phyloP scores from a whole-genome alignment of 2,888 invertebrate species.

The Drosophila buzzatii region DNA sequence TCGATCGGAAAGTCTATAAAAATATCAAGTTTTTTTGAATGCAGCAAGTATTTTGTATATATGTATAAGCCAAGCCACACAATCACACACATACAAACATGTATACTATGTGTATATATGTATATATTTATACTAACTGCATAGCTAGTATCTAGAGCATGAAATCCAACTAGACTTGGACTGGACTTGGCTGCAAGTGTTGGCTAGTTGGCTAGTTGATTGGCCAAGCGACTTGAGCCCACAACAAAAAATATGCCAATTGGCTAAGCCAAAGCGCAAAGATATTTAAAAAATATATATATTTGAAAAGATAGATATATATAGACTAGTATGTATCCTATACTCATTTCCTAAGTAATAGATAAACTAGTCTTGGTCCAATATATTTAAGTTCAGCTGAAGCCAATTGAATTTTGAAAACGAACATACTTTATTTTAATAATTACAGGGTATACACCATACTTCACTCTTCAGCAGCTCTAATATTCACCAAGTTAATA shows the following conservation, averaged over 20 bases:
- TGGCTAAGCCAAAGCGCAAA: constrained; percentile 45
- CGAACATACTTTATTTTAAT: too few species aligned
- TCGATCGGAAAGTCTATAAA: constrained; percentile 69
- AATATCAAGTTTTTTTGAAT: constrained; percentile 74
- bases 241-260: constrained; percentile 40
- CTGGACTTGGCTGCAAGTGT: constrained; percentile 45
- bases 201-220: constrained; percentile 47
- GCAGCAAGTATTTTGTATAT: constrained; percentile 44
- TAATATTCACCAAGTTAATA: background rate
- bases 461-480: background rate
- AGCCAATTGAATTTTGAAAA: too few species aligned
- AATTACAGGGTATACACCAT: too few species aligned
- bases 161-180: constrained; percentile 66
- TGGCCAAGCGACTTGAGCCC: constrained; percentile 47
- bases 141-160: constrained; percentile 76
- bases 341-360: background rate
- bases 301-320: too few species aligned
- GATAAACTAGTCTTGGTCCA: background rate
- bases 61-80: constrained; percentile 24
- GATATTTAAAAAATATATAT: background rate
- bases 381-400: too few species aligned
- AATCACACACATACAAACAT: constrained; percentile 19
- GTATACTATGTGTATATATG: constrained; percentile 34
- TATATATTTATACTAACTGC: constrained; percentile 51
- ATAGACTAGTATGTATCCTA: background rate